Evolutionary conservation across 2,888 invertebrate species (phyloP).

Genomic region (Yponomeuta sedellus): DNA sequence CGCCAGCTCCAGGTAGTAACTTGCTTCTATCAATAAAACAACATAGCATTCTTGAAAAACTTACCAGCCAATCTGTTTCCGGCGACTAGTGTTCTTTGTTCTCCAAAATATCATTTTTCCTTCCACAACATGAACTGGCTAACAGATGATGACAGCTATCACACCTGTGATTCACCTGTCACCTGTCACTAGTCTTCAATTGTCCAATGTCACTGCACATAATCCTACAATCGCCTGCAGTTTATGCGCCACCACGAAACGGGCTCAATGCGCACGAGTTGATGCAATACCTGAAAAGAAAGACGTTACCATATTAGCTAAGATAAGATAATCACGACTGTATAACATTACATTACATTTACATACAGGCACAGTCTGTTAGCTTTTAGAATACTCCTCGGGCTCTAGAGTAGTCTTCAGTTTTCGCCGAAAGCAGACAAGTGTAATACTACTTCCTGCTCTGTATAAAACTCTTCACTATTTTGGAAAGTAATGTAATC

Average conservation of each 20-base stretch:
- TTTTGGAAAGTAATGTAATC: too few species aligned
- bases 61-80: slow-evolving; percentile 64
- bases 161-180: slow-evolving; percentile 44
- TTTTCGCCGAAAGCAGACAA: too few species aligned
- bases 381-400: too few species aligned
- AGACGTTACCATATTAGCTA: slow-evolving; percentile 2
- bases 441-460: too few species aligned
- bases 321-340: too few species aligned
- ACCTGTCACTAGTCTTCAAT: slow-evolving; percentile 43
- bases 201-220: slow-evolving; percentile 50
- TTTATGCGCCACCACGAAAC: slow-evolving; percentile 14
- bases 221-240: slow-evolving; percentile 41
- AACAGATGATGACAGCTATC: slow-evolving; percentile 19
- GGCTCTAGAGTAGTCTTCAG: too few species aligned
- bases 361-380: too few species aligned
- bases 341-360: too few species aligned
- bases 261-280: background rate
- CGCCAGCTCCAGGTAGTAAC: too few species aligned
- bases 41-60: slow-evolving; percentile 25
- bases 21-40: too few species aligned
- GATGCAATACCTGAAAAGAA: slow-evolving; percentile 21
- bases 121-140: slow-evolving; percentile 33
- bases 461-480: too few species aligned
- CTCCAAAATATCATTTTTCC: slow-evolving; percentile 58
- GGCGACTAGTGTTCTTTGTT: slow-evolving; percentile 63